Conservation (phyloP, 2,113 vertebrate species). For the Chrysemys picta region DNA sequence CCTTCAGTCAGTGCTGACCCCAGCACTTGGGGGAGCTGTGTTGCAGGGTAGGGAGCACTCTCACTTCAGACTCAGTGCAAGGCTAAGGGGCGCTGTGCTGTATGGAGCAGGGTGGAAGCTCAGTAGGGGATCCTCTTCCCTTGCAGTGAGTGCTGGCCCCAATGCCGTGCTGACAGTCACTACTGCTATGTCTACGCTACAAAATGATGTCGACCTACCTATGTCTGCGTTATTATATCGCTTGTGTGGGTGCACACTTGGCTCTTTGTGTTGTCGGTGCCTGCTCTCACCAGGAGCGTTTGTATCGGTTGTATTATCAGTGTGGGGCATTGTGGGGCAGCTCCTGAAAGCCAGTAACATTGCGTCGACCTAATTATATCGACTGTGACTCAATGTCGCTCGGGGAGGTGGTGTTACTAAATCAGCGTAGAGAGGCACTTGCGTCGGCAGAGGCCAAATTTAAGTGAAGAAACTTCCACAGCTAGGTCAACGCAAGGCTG, state of each 20-base stretch:
- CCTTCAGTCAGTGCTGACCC: not conserved
- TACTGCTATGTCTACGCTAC: not conserved
- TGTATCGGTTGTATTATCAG: not conserved
- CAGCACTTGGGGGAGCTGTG: not conserved
- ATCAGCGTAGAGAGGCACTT: not conserved
- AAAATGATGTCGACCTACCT: not conserved
- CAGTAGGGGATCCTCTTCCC: not conserved
- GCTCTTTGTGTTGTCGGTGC: not conserved
- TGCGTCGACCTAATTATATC: not conserved
- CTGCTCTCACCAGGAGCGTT: not conserved
- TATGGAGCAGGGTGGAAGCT: not conserved
- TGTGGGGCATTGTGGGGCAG: not conserved
- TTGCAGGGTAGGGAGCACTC: not conserved
- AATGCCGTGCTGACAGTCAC: not conserved
- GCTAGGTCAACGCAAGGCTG: not conserved
- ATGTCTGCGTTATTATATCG: not conserved
- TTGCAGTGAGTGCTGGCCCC: not conserved
- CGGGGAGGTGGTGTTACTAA: not conserved
- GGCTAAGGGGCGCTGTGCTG: not conserved
- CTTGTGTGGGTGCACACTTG: not conserved
- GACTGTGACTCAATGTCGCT: not conserved
- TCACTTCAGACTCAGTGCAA: not conserved
- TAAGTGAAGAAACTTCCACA: not conserved
- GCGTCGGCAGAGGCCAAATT: not conserved
- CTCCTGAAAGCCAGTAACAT: not conserved